Conservation (phyloP, 2,888 invertebrate species). For the Heliothis peltigera region DNA sequence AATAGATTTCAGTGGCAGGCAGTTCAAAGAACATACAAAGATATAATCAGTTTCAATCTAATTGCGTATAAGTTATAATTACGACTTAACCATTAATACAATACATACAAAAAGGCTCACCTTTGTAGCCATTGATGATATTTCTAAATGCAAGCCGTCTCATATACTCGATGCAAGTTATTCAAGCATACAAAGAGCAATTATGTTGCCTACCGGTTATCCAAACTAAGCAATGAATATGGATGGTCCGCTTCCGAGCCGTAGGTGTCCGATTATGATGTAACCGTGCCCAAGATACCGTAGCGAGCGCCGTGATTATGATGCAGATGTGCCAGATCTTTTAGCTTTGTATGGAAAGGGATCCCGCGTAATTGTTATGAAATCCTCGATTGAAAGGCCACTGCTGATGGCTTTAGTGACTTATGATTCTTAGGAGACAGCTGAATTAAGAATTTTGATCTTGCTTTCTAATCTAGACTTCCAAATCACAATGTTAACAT, state of each 20-base stretch:
- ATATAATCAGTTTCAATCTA: not conserved
- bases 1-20: not conserved
- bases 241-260: slow-evolving; percentile 70
- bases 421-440: not conserved
- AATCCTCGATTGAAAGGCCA: not conserved
- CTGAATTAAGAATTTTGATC: not conserved
- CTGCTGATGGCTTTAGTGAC: not conserved
- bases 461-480: not conserved
- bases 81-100: slow-evolving; percentile 1
- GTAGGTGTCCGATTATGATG: slow-evolving; percentile 82
- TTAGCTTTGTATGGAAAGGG: not conserved
- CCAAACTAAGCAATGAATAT: slow-evolving; percentile 79
- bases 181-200: slow-evolving; percentile 67
- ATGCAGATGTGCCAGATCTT: slow-evolving; percentile 48
- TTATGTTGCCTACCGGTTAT: slow-evolving; percentile 75
- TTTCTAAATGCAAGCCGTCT: slow-evolving; percentile 33
- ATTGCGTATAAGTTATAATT: not conserved
- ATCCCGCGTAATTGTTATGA: slow-evolving; percentile 10
- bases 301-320: slow-evolving; percentile 36
- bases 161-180: slow-evolving; percentile 40
- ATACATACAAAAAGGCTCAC: slow-evolving; percentile 1
- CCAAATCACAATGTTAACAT: not conserved
- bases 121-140: slow-evolving; percentile 30
- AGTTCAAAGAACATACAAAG: not conserved
- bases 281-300: slow-evolving; percentile 65